phyloP scores from a whole-genome alignment of 2,797 vertebrate species.

The Sorex maritimensis region DNA sequence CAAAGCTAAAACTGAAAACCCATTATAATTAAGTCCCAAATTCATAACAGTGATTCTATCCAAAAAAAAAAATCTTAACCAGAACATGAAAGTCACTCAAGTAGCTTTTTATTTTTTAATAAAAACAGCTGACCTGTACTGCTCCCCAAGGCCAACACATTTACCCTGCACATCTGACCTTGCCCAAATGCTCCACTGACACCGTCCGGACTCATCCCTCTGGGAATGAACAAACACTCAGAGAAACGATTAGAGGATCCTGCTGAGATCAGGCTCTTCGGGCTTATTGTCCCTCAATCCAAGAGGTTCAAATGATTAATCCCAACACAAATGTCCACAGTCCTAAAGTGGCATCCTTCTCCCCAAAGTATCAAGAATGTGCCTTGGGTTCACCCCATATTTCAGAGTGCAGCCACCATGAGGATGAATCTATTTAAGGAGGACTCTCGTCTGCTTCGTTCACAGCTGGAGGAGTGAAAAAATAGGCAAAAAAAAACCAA shows the following conservation, averaged over 20 bases:
- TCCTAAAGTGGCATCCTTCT: neutral
- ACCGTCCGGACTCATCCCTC: neutral
- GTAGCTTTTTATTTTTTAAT: neutral
- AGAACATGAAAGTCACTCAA: conserved; percentile 34
- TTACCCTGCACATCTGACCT: conserved; percentile 30
- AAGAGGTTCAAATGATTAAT: conserved; percentile 23
- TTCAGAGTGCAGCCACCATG: neutral
- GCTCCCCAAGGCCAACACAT: neutral
- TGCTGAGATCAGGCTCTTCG: neutral
- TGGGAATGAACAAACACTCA: neutral
- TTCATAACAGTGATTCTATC: neutral
- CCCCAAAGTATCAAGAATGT: neutral
- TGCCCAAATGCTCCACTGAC: neutral
- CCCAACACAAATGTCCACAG: conserved; percentile 12
- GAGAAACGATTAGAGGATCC: neutral
- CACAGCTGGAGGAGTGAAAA: too few species aligned
- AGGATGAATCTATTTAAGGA: neutral
- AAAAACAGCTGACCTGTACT: neutral
- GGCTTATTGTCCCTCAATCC: neutral
- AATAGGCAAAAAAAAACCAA: too few species aligned
- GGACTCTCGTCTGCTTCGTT: neutral
- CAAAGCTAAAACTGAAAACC: neutral
- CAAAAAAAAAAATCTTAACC: conserved; percentile 33
- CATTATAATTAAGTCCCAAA: neutral
- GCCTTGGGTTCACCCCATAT: neutral